A percentile compares a stretch with the other conserved stretches of the same genome.
Conservation (phyloP, 2,888 invertebrate genomes). For the Baccha elongata region DNA sequence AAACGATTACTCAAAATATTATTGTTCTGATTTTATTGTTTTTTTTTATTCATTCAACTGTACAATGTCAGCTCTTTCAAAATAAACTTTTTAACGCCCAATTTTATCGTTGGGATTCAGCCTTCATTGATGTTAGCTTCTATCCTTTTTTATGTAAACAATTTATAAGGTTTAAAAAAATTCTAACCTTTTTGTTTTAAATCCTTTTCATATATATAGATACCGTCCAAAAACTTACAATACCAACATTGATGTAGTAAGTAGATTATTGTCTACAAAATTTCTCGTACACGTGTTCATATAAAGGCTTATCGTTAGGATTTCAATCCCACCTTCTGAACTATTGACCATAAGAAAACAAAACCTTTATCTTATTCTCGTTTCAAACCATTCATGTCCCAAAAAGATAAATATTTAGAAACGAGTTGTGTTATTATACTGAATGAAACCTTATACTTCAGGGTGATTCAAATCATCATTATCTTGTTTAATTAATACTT, state of each 20-base stretch:
- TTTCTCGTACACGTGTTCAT: too few relatives aligned
- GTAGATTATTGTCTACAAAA: too few relatives aligned
- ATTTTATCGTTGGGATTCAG: background rate
- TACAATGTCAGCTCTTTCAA: background rate
- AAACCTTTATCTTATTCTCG: background rate
- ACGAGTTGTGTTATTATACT: background rate
- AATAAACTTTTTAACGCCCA: background rate
- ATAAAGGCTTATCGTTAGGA: background rate
- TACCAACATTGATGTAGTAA: too few relatives aligned
- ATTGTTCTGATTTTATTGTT: too few relatives aligned
- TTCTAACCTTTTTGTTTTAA: background rate
- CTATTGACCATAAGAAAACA: constrained; percentile 2
- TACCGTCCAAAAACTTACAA: background rate
- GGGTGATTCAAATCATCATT: constrained; percentile 11
- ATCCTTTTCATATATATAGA: background rate
- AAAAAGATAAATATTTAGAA: constrained; percentile 15
- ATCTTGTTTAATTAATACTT: constrained; percentile 7
- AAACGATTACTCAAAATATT: too few relatives aligned
- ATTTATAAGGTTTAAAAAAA: background rate
- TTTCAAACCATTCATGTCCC: background rate
- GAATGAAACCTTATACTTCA: too few relatives aligned
- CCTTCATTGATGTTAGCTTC: background rate
- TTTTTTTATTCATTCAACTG: too few relatives aligned
- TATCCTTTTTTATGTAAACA: background rate
- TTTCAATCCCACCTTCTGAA: background rate